Conservation (phyloP, 2,888 invertebrate genomes). For the Antitype chi region DNA sequence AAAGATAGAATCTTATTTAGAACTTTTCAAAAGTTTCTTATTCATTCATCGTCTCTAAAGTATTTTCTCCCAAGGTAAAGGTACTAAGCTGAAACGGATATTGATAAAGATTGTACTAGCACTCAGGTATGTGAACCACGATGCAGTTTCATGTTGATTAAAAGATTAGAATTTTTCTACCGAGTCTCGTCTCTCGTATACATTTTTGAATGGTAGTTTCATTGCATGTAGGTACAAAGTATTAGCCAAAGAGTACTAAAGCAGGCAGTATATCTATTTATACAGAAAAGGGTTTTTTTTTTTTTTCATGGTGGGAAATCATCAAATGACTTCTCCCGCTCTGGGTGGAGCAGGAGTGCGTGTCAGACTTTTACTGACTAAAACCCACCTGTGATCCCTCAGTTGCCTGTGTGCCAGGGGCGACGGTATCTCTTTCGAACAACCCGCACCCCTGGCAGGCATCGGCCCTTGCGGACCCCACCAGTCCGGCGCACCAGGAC, state of each 20-base stretch:
- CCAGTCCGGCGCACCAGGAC: too few species aligned
- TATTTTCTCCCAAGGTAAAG: not conserved
- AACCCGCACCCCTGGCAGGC: too few species aligned
- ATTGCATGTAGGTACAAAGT: not conserved
- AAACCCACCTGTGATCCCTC: too few species aligned
- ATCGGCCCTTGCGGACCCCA: too few species aligned
- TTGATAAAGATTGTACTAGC: not conserved
- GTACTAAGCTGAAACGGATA: not conserved
- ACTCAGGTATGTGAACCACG: not conserved
- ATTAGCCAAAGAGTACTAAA: not conserved
- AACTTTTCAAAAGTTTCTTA: not conserved
- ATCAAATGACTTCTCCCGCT: too few species aligned
- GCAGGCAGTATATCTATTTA: slow-evolving; percentile 1
- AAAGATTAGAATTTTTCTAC: not conserved
- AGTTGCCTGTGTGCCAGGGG: too few species aligned
- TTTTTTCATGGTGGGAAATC: too few species aligned
- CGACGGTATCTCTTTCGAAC: too few species aligned
- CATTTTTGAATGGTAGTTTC: not conserved
- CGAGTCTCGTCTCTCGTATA: not conserved
- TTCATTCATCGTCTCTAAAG: not conserved
- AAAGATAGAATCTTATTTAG: not conserved
- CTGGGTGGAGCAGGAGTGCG: too few species aligned
- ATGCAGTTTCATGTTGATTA: not conserved
- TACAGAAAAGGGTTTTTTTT: not conserved
- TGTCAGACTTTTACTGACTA: too few species aligned